Evolutionary conservation across 2,113 vertebrate species (phyloP).

Genomic region (Gavialis gangeticus): DNA sequence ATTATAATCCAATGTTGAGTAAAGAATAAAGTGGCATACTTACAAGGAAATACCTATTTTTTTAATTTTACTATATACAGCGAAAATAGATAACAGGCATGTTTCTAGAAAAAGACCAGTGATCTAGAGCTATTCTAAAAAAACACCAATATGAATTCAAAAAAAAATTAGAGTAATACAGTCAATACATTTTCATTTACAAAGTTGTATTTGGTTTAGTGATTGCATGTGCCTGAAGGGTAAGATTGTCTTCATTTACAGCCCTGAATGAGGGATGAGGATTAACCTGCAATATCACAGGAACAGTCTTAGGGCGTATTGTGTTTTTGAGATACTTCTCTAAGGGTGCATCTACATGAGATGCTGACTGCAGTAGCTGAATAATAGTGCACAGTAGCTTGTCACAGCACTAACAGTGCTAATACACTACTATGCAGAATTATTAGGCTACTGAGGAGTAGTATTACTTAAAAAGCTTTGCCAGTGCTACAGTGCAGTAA

Average conservation of each 20-base stretch:
- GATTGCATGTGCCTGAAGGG: background rate
- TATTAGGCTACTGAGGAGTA: no score
- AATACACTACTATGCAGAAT: no score
- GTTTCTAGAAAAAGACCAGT: background rate
- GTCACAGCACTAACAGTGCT: no score
- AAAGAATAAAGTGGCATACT: conserved; percentile 51
- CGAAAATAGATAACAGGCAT: conserved; percentile 26
- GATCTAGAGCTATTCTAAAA: background rate
- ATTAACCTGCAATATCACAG: background rate
- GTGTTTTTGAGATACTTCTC: background rate
- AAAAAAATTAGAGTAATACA: rapidly evolving
- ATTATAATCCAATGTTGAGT: background rate
- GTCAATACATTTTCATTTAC: no score
- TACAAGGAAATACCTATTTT: conserved; percentile 15
- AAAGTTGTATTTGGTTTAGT: background rate
- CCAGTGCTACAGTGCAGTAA: no score
- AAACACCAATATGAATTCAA: background rate
- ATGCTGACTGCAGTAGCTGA: no score
- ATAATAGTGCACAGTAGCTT: no score
- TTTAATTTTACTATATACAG: conserved; percentile 36
- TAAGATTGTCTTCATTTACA: background rate
- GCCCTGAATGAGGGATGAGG: background rate
- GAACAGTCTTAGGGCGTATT: background rate
- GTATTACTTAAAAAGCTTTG: no score
- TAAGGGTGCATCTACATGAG: background rate